phyloP scores from a whole-genome alignment of 2,113 vertebrate genomes.

The Cyanoliseus patagonus region DNA sequence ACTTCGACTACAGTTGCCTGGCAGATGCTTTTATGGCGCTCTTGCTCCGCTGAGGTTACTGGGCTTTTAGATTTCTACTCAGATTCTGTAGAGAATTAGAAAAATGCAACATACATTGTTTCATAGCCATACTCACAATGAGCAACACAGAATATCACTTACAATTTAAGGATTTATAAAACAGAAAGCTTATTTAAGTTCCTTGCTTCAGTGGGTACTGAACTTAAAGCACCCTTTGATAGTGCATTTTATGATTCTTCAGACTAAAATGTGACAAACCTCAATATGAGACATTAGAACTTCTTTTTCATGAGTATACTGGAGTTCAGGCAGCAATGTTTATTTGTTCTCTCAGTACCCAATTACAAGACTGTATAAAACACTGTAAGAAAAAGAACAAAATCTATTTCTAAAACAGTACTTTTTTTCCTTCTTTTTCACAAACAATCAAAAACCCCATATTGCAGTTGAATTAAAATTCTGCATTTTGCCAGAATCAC shows the following conservation, averaged over 20 bases:
- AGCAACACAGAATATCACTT: conserved; percentile 55
- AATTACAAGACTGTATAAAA: background rate
- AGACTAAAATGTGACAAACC: background rate
- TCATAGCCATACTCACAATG: conserved; percentile 24
- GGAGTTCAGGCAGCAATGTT: background rate
- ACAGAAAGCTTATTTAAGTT: conserved; percentile 65
- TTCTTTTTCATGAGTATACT: background rate
- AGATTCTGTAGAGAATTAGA: conserved; percentile 42
- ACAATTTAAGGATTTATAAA: conserved; percentile 67
- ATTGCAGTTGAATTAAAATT: background rate
- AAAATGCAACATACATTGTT: conserved; percentile 52
- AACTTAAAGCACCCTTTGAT: background rate
- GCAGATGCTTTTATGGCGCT: conserved; percentile 59
- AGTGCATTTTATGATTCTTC: conserved; percentile 14
- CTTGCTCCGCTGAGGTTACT: conserved; percentile 44
- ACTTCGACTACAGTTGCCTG: background rate
- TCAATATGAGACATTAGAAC: background rate
- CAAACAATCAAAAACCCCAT: background rate
- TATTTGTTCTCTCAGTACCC: background rate
- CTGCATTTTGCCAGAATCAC: background rate
- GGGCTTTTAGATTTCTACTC: conserved; percentile 57
- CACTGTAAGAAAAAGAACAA: background rate
- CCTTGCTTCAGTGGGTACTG: conserved; percentile 25
- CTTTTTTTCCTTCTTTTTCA: background rate
- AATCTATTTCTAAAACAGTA: background rate